Conservation (phyloP, 2,797 vertebrate species). For the Ctenosaura bakeri region DNA sequence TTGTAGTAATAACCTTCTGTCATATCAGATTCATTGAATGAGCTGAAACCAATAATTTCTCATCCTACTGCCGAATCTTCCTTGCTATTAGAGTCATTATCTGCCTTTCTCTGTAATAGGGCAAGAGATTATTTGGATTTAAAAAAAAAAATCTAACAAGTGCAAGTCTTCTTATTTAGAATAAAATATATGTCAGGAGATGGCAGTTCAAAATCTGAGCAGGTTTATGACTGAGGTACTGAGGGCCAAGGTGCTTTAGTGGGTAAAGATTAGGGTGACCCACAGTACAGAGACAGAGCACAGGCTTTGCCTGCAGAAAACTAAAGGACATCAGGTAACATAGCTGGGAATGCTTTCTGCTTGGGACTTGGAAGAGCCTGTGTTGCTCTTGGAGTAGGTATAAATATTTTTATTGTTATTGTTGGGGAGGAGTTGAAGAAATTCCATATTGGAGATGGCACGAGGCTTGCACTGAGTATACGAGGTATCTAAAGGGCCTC, state of each 20-base stretch:
- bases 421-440: not conserved
- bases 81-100: constrained; percentile 45
- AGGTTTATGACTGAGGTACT: not conserved
- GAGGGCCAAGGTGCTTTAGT: too few species aligned
- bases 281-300: not conserved
- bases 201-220: constrained; percentile 5
- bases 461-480: too few species aligned
- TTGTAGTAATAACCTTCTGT: constrained; percentile 48
- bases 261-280: not conserved
- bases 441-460: too few species aligned
- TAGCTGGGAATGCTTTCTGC: not conserved
- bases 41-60: constrained; percentile 26
- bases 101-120: constrained; percentile 34
- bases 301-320: not conserved
- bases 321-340: too few species aligned
- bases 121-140: constrained; percentile 27
- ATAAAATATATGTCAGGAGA: not conserved
- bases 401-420: not conserved
- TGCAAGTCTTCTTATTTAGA: constrained; percentile 38
- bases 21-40: constrained; percentile 34
- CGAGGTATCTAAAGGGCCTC: too few species aligned
- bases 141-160: not conserved
- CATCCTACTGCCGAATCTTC: constrained; percentile 31
- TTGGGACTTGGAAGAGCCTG: too few species aligned
- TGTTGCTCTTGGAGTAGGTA: too few species aligned